Percentiles rank a stretch among this genome's conserved stretches.
Conservation (phyloP, 2,113 vertebrate species). For the Progne subis region DNA sequence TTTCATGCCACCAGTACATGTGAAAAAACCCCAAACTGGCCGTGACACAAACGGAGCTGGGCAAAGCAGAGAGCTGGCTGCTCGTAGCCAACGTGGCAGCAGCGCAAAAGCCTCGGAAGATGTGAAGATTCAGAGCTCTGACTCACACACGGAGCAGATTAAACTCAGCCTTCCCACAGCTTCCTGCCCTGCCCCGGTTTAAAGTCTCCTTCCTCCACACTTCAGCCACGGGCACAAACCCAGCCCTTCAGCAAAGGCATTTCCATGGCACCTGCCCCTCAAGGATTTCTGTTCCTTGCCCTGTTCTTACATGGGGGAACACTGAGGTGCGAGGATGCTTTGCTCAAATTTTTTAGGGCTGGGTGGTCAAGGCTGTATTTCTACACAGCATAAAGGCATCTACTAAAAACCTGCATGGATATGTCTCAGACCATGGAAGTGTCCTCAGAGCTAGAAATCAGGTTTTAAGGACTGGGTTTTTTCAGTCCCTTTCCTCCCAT, state of each 20-base stretch:
- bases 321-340: rapidly evolving
- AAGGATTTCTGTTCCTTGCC: rapidly evolving
- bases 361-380: neutral
- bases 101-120: neutral
- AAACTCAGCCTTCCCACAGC: slow-evolving; percentile 62
- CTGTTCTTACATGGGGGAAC: neutral
- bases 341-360: neutral
- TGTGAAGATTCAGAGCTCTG: slow-evolving; percentile 29
- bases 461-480: neutral
- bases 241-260: neutral
- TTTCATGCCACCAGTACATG: neutral
- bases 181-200: slow-evolving; percentile 37
- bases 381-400: neutral
- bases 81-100: neutral
- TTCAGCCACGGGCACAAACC: neutral
- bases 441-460: neutral
- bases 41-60: neutral
- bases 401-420: neutral
- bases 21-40: neutral
- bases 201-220: neutral
- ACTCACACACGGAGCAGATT: slow-evolving; percentile 57
- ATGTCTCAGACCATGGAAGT: neutral
- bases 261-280: neutral
- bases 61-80: slow-evolving; percentile 10
- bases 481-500: neutral